A percentile compares a stretch with the other conserved stretches of the same genome.
phyloP scores from a whole-genome alignment of 2,797 vertebrate species.

The Hemibagrus guttatus region DNA sequence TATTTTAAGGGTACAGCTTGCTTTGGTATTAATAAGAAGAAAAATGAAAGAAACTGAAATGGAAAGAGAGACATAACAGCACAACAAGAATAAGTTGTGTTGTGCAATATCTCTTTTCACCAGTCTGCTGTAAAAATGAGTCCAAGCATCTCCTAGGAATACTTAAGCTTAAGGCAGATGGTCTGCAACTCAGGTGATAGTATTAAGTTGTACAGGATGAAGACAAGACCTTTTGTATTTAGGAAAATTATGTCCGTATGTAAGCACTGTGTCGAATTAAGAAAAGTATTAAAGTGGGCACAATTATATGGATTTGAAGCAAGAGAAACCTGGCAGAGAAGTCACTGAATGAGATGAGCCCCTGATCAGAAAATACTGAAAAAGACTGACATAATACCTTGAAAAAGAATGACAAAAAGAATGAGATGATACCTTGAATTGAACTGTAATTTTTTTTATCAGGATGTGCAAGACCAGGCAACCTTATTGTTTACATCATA shows the following conservation, averaged over 20 bases:
- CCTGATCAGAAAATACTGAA: background rate
- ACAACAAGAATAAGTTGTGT: too few species aligned
- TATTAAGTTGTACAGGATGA: background rate
- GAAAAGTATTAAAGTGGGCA: background rate
- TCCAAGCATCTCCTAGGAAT: background rate
- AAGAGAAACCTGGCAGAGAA: background rate
- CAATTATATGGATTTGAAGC: background rate
- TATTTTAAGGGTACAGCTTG: background rate
- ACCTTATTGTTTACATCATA: background rate
- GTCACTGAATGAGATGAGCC: background rate
- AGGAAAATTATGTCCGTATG: background rate
- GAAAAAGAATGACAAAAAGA: too few species aligned
- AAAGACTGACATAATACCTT: background rate
- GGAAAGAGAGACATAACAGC: too few species aligned
- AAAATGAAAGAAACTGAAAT: too few species aligned
- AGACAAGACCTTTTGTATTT: constrained; percentile 5
- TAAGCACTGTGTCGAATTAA: background rate
- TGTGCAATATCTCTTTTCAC: background rate
- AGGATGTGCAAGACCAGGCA: background rate
- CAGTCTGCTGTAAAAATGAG: background rate
- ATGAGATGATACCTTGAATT: too few species aligned
- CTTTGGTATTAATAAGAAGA: background rate
- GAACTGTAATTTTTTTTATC: too few species aligned
- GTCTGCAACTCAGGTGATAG: background rate
- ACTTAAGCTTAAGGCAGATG: background rate